These are phyloP conservation scores for Rhinogobius similis DNA, from an alignment of 2,113 vertebrate genomes.

Conservation along the genomic window DNA sequence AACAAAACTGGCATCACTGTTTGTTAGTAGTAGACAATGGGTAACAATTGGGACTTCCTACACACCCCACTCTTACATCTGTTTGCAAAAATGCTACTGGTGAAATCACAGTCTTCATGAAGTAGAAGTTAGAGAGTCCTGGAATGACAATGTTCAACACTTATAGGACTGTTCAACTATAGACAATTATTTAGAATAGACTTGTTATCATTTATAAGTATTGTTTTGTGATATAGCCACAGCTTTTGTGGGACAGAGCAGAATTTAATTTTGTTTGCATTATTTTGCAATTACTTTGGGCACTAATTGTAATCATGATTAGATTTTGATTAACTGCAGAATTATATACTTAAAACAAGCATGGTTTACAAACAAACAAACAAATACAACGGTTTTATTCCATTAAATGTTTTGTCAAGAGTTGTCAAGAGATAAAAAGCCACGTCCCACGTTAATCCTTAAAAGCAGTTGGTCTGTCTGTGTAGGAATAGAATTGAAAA, in stretches of 20 bases:
- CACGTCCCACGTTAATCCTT: neutral
- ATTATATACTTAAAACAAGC: too few species aligned
- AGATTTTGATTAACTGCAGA: too few species aligned
- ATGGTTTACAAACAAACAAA: neutral
- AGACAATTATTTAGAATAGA: too few species aligned
- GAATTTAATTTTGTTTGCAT: too few species aligned
- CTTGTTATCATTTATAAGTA: too few species aligned
- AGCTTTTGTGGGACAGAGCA: too few species aligned
- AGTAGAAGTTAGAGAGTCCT: too few species aligned
- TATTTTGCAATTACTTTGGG: too few species aligned
- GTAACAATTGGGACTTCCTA: neutral
- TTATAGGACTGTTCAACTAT: too few species aligned
- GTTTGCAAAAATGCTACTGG: neutral
- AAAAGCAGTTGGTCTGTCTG: neutral
- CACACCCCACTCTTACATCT: neutral
- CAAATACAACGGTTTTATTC: neutral
- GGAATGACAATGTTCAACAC: neutral
- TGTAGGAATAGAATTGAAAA: neutral
- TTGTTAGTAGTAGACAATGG: neutral
- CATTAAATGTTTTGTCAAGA: neutral
- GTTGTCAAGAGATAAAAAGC: neutral
- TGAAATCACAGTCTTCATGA: neutral
- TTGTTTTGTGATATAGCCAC: too few species aligned
- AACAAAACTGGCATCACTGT: neutral
- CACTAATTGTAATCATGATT: too few species aligned